These are phyloP conservation scores for Crotalus viridis DNA, from an alignment of 2,113 vertebrate species.

Conservation along the genomic window DNA sequence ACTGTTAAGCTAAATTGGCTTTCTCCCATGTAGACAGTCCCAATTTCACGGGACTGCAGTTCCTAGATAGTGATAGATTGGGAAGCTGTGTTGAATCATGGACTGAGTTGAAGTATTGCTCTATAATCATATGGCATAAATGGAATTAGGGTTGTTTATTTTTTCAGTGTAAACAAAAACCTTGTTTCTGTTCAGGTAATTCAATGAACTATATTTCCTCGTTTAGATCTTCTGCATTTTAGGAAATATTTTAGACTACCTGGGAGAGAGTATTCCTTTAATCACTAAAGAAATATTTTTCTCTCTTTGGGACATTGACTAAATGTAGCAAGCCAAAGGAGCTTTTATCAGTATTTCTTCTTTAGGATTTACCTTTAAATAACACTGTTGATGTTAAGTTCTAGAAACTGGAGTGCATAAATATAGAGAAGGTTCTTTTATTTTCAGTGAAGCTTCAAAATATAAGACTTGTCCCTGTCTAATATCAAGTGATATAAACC, in stretches of 20 bases:
- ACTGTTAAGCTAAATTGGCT: neutral
- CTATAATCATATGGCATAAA: neutral
- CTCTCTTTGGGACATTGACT: constrained; percentile 38
- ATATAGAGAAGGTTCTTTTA: neutral
- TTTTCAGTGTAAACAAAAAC: neutral
- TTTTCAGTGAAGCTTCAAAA: neutral
- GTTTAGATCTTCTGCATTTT: neutral
- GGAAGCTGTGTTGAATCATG: neutral
- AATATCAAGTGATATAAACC: neutral
- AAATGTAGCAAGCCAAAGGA: neutral
- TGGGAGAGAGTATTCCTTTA: constrained; percentile 10
- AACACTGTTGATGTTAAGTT: neutral
- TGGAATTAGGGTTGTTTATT: neutral
- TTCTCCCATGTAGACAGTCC: neutral
- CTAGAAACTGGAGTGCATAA: neutral
- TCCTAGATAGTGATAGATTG: neutral
- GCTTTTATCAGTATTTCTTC: neutral
- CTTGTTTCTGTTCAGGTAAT: neutral
- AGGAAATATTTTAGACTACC: neutral
- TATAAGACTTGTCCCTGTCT: neutral
- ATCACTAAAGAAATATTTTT: neutral
- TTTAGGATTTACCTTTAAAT: neutral
- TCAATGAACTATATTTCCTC: neutral
- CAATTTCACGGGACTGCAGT: neutral
- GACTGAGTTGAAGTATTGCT: neutral